phyloP scores from a whole-genome alignment of 92 coral and sea anemone species.

The Zoanthus solanderi region DNA sequence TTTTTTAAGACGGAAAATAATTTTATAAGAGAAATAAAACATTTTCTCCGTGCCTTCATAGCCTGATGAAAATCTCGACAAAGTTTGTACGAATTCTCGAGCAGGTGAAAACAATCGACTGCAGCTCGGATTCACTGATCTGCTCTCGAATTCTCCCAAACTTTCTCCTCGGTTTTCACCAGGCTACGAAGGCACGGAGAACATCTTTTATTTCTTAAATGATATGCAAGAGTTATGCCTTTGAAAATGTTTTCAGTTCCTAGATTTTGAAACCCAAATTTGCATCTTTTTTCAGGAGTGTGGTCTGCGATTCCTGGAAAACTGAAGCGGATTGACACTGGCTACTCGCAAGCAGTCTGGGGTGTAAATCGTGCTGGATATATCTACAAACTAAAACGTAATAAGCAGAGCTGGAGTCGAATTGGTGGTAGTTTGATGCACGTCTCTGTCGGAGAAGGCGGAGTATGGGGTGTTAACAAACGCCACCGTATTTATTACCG shows the following conservation, averaged over 20 bases:
- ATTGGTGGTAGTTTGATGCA: conserved; percentile 26
- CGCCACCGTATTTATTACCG: conserved; percentile 9
- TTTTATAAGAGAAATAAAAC: too few species aligned
- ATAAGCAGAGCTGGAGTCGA: conserved; percentile 29
- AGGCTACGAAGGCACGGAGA: too few species aligned
- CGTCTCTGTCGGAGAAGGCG: conserved; percentile 35
- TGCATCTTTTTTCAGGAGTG: not conserved
- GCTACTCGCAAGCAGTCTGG: conserved; percentile 31
- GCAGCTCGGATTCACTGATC: too few species aligned
- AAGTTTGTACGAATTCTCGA: too few species aligned
- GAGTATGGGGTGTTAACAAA: conserved; percentile 16
- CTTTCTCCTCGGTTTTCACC: too few species aligned
- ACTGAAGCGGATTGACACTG: conserved; percentile 25
- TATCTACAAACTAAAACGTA: conserved; percentile 27
- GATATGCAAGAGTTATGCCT: too few species aligned
- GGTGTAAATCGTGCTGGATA: not conserved
- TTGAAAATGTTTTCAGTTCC: not conserved
- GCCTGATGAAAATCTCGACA: too few species aligned
- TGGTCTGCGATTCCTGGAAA: conserved; percentile 31
- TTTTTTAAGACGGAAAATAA: too few species aligned
- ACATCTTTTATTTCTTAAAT: too few species aligned
- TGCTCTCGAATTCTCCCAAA: too few species aligned
- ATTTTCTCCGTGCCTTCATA: too few species aligned
- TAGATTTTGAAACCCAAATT: not conserved
- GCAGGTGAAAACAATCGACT: too few species aligned